These are phyloP conservation scores for Takifugu ocellatus DNA, from an alignment of 2,797 vertebrate genomes.

Conservation along the genomic window DNA sequence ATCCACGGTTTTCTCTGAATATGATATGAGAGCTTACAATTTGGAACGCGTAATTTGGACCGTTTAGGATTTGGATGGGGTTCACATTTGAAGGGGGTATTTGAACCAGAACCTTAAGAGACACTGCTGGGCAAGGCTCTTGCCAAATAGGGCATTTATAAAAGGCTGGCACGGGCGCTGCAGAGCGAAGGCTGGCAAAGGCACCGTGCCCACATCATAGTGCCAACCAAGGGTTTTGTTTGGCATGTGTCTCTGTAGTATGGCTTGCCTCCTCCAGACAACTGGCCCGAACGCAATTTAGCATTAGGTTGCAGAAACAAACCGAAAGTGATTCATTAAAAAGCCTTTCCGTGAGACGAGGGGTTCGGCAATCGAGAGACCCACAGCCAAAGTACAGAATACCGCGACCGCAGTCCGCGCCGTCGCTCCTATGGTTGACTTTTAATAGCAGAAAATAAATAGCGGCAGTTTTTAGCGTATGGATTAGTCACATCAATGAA, in stretches of 20 bases:
- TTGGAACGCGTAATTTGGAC: constrained; percentile 73
- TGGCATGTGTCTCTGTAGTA: constrained; percentile 71
- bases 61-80: constrained; percentile 70
- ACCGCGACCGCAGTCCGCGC: too few relatives aligned
- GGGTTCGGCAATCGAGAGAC: constrained; percentile 23
- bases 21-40: constrained; percentile 73
- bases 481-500: background rate
- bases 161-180: constrained; percentile 69
- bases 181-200: constrained; percentile 72
- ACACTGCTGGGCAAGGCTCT: constrained; percentile 68
- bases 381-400: background rate
- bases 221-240: constrained; percentile 73
- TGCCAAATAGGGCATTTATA: constrained; percentile 78
- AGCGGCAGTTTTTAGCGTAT: constrained; percentile 2
- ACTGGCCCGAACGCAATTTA: constrained; percentile 61
- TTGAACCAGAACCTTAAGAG: constrained; percentile 75
- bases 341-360: constrained; percentile 21
- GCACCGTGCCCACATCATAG: constrained; percentile 67
- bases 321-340: constrained; percentile 56
- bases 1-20: constrained; percentile 70
- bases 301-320: constrained; percentile 61
- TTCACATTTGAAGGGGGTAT: constrained; percentile 73
- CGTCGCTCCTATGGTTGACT: background rate
- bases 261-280: constrained; percentile 66
- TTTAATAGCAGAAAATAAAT: constrained; percentile 6